These are phyloP conservation scores for Pholis gunnellus DNA, from an alignment of 2,113 vertebrate genomes.

Conservation along the genomic window DNA sequence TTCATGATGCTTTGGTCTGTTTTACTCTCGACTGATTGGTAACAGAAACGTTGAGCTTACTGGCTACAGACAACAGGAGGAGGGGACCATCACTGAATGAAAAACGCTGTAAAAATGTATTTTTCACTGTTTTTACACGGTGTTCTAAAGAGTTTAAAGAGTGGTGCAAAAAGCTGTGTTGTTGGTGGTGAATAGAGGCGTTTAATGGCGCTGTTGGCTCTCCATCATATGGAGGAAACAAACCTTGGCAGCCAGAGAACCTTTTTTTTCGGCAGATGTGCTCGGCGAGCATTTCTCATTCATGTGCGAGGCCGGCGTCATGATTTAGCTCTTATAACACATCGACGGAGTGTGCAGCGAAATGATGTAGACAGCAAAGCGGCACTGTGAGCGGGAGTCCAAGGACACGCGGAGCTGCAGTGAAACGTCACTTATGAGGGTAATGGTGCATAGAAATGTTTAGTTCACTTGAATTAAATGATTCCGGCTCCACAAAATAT, in stretches of 20 bases:
- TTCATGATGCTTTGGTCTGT: too few relatives aligned
- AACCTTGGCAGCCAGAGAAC: neutral
- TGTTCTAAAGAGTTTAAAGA: neutral
- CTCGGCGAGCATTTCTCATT: neutral
- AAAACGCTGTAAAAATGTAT: too few relatives aligned
- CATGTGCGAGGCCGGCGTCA: neutral
- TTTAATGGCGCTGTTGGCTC: neutral
- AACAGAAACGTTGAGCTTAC: neutral
- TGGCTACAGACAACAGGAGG: too few relatives aligned
- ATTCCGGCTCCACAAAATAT: neutral
- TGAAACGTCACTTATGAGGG: neutral
- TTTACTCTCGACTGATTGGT: too few relatives aligned
- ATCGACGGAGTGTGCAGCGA: neutral
- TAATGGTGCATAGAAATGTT: neutral
- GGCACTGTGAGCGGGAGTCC: neutral
- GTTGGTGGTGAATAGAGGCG: neutral
- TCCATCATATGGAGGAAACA: neutral
- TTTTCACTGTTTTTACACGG: too few relatives aligned
- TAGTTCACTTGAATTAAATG: conserved; percentile 21
- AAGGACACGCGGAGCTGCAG: neutral
- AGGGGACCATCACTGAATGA: too few relatives aligned
- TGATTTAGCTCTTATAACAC: neutral
- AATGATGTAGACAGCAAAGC: neutral
- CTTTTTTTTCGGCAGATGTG: neutral
- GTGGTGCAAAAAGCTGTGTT: neutral